A percentile compares a stretch with the other conserved stretches of the same genome.
Conservation (phyloP, 2,797 vertebrate genomes). For the Crax fasciolata region DNA sequence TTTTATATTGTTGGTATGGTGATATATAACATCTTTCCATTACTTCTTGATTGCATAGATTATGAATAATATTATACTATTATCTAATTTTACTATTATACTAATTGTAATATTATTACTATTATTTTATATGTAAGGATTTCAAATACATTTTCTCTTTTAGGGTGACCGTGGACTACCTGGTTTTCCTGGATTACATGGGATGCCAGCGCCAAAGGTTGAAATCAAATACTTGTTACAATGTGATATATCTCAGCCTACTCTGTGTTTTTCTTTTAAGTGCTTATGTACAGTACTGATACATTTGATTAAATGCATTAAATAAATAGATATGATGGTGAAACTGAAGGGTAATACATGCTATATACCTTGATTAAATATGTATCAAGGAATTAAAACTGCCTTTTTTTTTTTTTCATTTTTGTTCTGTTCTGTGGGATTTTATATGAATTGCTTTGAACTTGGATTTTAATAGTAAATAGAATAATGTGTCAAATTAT, state of each 20-base stretch:
- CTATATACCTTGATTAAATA: not conserved
- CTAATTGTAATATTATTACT: not conserved
- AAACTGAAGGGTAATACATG: not conserved
- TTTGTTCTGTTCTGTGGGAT: not conserved
- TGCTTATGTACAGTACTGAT: not conserved
- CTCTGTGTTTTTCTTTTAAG: not conserved
- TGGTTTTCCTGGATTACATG: constrained; percentile 90
- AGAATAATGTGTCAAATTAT: not conserved
- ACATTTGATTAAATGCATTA: not conserved
- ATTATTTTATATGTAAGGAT: not conserved
- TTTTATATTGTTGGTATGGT: not conserved
- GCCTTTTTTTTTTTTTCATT: not conserved
- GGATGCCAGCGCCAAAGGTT: constrained; percentile 93
- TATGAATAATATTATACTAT: not conserved
- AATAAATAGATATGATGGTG: not conserved
- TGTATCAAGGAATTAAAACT: not conserved
- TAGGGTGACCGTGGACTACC: constrained; percentile 92
- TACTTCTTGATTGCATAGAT: not conserved
- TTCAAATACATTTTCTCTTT: constrained; percentile 55
- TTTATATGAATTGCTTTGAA: not conserved
- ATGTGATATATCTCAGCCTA: not conserved
- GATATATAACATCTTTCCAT: not conserved
- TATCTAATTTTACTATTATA: no score
- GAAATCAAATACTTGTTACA: constrained; percentile 17
- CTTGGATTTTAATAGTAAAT: not conserved